Evolutionary conservation across 2,113 vertebrate genomes (phyloP).

Genomic region (Strigops habroptila): DNA sequence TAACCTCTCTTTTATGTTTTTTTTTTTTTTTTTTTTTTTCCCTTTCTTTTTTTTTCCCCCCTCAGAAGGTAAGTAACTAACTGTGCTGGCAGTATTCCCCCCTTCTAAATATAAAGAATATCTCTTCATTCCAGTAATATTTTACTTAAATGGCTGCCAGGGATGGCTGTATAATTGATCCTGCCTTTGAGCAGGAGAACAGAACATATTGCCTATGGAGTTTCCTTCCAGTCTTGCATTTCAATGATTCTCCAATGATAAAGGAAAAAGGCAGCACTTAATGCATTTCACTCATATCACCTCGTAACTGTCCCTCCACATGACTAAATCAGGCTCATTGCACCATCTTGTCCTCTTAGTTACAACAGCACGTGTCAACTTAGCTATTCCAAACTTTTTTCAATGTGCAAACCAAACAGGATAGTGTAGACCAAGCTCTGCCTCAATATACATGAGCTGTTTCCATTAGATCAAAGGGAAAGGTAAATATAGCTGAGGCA

Average conservation of each 20-base stretch:
- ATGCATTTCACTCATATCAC: conserved; percentile 21
- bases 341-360: neutral
- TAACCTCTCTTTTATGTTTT: neutral
- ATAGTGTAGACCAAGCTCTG: neutral
- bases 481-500: conserved; percentile 41
- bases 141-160: conserved; percentile 34
- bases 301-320: neutral
- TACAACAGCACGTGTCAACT: neutral
- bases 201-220: conserved; percentile 24
- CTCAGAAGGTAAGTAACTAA: conserved; percentile 3
- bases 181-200: neutral
- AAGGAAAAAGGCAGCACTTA: conserved; percentile 17
- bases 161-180: conserved; percentile 37
- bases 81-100: neutral
- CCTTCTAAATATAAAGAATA: conserved; percentile 51
- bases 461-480: conserved; percentile 35
- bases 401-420: neutral
- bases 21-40: too few relatives aligned
- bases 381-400: neutral
- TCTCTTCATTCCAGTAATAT: conserved; percentile 27
- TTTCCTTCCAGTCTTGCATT: conserved; percentile 35
- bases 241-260: conserved; percentile 32
- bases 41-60: neutral
- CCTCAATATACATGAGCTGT: neutral
- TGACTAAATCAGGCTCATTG: neutral